Evolutionary conservation across 2,113 vertebrate genomes (phyloP).

Genomic region (Natator depressus): DNA sequence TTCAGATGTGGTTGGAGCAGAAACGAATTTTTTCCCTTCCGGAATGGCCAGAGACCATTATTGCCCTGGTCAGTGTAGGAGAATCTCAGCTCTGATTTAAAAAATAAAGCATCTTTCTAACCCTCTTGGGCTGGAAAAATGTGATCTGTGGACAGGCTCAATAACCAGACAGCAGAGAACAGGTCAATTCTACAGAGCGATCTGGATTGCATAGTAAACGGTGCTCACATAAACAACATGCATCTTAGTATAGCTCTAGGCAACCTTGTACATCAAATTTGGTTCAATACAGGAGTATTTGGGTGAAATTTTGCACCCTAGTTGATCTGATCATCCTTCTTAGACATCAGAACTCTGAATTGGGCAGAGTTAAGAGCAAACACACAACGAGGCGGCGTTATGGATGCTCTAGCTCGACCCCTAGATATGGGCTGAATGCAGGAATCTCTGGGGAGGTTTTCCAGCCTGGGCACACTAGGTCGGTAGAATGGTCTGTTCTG

Average conservation of each 20-base stretch:
- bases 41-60: neutral
- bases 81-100: neutral
- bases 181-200: neutral
- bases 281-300: neutral
- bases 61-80: neutral
- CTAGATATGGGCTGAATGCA: neutral
- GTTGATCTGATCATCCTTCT: neutral
- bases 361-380: neutral
- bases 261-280: neutral
- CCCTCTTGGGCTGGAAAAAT: neutral
- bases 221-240: neutral
- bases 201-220: neutral
- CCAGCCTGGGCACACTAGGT: neutral
- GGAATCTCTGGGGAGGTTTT: too few relatives aligned
- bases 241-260: neutral
- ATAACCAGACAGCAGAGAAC: neutral
- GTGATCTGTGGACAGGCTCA: neutral
- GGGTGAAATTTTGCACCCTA: neutral
- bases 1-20: neutral
- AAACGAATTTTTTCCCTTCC: neutral
- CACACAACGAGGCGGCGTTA: neutral
- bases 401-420: neutral
- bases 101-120: neutral
- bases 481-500: neutral
- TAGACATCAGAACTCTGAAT: neutral